Conservation (phyloP, 2,797 vertebrate species). For the Pseudochirops cupreus region DNA sequence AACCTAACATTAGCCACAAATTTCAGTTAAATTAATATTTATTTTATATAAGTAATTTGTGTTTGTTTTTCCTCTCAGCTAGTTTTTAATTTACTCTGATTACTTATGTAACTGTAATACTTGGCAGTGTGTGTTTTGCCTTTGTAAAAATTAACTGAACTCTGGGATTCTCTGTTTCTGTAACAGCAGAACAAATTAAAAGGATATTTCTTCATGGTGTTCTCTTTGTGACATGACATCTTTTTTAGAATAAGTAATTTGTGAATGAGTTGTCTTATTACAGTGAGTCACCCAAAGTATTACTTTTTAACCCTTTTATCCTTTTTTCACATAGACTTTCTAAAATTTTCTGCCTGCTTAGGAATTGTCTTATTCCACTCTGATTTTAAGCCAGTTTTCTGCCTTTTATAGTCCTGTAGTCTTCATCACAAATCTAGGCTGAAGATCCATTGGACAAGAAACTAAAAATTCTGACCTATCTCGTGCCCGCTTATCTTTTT, state of each 20-base stretch:
- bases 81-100: slow-evolving; percentile 19
- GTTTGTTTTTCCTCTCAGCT: not conserved
- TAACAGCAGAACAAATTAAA: not conserved
- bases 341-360: not conserved
- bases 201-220: not conserved
- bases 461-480: not conserved
- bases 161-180: slow-evolving; percentile 17
- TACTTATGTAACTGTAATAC: not conserved
- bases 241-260: not conserved
- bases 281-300: not conserved
- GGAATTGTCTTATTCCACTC: not conserved
- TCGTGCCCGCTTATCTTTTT: not conserved
- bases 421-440: not conserved
- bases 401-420: not conserved
- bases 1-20: not conserved
- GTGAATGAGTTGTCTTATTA: not conserved
- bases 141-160: slow-evolving; percentile 11
- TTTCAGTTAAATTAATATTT: not conserved
- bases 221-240: fast-evolving
- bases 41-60: not conserved
- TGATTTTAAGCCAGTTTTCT: not conserved
- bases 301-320: not conserved
- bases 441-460: not conserved
- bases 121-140: not conserved
- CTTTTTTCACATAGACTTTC: not conserved